phyloP scores from a whole-genome alignment of 2,888 invertebrate genomes.

The Branchipolynoe longqiensis region DNA sequence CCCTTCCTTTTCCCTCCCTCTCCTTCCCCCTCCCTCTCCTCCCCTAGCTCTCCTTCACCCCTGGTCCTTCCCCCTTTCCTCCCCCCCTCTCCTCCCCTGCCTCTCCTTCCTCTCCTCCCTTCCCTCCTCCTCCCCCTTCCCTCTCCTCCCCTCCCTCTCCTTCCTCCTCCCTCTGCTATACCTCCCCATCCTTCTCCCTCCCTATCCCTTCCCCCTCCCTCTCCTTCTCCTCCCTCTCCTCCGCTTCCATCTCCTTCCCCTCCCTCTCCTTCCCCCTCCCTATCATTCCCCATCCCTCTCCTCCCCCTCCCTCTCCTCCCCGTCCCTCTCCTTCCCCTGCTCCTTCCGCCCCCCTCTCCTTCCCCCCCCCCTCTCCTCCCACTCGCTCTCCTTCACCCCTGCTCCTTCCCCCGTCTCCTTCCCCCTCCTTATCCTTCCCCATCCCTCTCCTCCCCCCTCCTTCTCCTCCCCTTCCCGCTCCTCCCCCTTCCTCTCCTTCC shows the following conservation, averaged over 20 bases:
- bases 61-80: too few species aligned
- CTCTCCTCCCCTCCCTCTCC: neutral
- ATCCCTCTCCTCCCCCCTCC: neutral
- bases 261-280: too few species aligned
- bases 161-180: neutral
- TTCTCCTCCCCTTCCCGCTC: neutral
- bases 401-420: neutral
- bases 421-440: neutral
- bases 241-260: too few species aligned
- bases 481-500: neutral
- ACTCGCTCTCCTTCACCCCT: neutral
- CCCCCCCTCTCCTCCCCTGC: too few species aligned
- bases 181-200: neutral
- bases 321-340: too few species aligned
- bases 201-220: neutral
- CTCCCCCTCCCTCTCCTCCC: too few species aligned
- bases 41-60: too few species aligned
- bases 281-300: too few species aligned
- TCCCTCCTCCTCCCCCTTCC: neutral
- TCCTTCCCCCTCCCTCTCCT: too few species aligned
- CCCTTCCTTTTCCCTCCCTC: too few species aligned
- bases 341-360: neutral
- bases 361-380: neutral
- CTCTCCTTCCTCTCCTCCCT: neutral
- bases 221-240: too few species aligned